A percentile compares a stretch with the other conserved stretches of the same genome.
Conservation (phyloP, 2,888 invertebrate species). For the Melieria omissa region DNA sequence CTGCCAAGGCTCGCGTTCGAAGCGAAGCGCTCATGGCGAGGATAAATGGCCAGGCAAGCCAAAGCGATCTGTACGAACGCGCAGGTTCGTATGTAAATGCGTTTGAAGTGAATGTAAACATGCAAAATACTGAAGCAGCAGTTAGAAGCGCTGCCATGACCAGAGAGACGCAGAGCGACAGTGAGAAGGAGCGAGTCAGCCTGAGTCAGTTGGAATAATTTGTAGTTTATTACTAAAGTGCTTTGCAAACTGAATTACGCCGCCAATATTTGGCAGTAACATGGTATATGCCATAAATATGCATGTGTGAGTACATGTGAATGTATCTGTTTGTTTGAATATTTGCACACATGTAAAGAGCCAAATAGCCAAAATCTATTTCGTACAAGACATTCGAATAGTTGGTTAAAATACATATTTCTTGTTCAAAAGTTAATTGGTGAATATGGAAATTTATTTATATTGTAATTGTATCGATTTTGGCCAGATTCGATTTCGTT, state of each 20-base stretch:
- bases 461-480: too few relatives aligned
- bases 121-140: background rate
- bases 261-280: too few relatives aligned
- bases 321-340: background rate
- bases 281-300: background rate
- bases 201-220: conserved; percentile 26
- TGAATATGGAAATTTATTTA: too few relatives aligned
- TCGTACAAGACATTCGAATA: too few relatives aligned
- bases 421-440: too few relatives aligned
- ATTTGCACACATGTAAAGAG: background rate
- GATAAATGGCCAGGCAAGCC: too few relatives aligned
- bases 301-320: background rate
- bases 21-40: too few relatives aligned
- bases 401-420: too few relatives aligned
- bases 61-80: background rate
- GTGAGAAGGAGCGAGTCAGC: background rate
- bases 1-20: too few relatives aligned
- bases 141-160: background rate
- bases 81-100: background rate
- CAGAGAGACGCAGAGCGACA: background rate
- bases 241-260: background rate
- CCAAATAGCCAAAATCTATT: too few relatives aligned
- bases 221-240: conserved; percentile 28
- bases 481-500: too few relatives aligned
- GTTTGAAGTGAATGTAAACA: background rate